Percentiles rank a stretch among this genome's conserved stretches.
phyloP scores from a whole-genome alignment of 1,140 invertebrate species.

The Parapsyche elsis region DNA sequence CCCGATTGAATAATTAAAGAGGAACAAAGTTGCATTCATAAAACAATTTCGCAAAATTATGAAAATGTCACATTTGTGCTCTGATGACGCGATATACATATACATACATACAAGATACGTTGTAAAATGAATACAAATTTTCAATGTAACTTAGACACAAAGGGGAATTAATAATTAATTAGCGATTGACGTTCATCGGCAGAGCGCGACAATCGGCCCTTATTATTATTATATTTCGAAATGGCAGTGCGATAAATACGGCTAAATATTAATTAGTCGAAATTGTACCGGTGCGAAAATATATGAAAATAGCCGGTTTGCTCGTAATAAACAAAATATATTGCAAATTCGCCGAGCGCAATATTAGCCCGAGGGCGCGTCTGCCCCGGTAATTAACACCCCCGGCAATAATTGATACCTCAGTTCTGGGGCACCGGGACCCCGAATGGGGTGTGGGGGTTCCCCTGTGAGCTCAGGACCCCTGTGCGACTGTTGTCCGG shows the following conservation, averaged over 20 bases:
- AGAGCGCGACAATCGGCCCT: too few species aligned
- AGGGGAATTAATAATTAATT: too few species aligned
- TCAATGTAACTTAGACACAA: too few species aligned
- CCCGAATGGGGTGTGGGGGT: not conserved
- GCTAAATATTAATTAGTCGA: slow-evolving; percentile 30
- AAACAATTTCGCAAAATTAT: too few species aligned
- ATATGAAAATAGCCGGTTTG: slow-evolving; percentile 28
- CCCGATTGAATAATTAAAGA: too few species aligned
- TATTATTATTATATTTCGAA: too few species aligned
- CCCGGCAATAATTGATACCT: slow-evolving; percentile 6
- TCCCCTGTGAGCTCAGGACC: not conserved
- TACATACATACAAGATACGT: too few species aligned
- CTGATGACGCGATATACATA: too few species aligned
- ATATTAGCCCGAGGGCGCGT: slow-evolving; percentile 7
- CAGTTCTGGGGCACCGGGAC: not conserved
- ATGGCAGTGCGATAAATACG: slow-evolving; percentile 1
- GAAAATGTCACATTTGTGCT: too few species aligned
- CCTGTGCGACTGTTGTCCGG: slow-evolving; percentile 6
- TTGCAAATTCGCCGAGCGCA: slow-evolving; percentile 32
- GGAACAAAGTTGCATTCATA: too few species aligned
- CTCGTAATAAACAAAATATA: slow-evolving; percentile 34
- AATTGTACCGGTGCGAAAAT: slow-evolving; percentile 18
- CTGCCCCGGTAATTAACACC: slow-evolving; percentile 16
- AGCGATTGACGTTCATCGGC: too few species aligned
- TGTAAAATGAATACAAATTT: too few species aligned